Conservation (phyloP, 2,888 invertebrate species). For the Drosophila buzzatii region DNA sequence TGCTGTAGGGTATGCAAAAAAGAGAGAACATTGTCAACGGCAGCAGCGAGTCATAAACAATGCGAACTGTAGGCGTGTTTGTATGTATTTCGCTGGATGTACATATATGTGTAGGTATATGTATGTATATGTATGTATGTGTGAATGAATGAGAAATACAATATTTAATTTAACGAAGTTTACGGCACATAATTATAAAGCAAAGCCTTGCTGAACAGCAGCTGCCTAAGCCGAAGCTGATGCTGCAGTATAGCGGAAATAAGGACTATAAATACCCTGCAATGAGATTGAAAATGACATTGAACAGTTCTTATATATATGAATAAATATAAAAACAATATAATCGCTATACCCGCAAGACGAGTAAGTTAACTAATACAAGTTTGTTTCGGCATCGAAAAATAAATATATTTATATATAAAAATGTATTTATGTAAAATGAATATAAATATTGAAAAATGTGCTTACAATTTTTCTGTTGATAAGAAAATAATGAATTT, state of each 20-base stretch:
- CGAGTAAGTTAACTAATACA: too few relatives aligned
- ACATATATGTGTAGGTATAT: neutral
- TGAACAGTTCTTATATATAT: too few relatives aligned
- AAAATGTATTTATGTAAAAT: too few relatives aligned
- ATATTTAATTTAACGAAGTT: slow-evolving; percentile 66
- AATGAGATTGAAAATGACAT: neutral
- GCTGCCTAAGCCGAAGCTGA: slow-evolving; percentile 47
- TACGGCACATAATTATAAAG: slow-evolving; percentile 67
- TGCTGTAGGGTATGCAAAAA: slow-evolving; percentile 1
- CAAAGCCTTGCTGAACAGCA: slow-evolving; percentile 14
- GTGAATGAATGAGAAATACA: slow-evolving; percentile 25
- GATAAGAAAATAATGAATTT: too few relatives aligned
- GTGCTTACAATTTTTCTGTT: too few relatives aligned
- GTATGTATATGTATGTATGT: neutral
- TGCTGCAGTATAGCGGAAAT: neutral
- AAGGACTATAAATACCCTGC: neutral
- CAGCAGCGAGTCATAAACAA: slow-evolving; percentile 52
- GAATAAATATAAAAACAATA: too few relatives aligned
- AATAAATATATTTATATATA: too few relatives aligned
- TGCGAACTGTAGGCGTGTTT: slow-evolving; percentile 20
- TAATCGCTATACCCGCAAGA: too few relatives aligned
- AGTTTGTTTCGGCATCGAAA: too few relatives aligned
- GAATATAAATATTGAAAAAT: too few relatives aligned
- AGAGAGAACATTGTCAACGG: slow-evolving; percentile 53
- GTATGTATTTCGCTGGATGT: neutral